phyloP scores from a whole-genome alignment of 2,113 vertebrate species.

The Asarcornis scutulata region DNA sequence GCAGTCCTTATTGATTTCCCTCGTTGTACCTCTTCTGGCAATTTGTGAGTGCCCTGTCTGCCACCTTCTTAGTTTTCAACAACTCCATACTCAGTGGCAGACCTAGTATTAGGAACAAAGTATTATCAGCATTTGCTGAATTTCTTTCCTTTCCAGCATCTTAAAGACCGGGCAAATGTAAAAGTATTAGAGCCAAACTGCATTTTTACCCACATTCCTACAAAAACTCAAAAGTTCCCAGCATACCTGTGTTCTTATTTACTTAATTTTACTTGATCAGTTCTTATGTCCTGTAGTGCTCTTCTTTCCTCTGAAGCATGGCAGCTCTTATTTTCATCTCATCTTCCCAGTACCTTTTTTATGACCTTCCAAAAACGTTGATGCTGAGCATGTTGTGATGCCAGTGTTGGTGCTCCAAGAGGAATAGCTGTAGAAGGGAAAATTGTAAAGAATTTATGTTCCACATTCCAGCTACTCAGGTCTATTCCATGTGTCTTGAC shows the following conservation, averaged over 20 bases:
- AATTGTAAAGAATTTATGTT: background rate
- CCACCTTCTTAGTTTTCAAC: background rate
- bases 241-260: background rate
- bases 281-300: background rate
- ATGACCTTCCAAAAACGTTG: background rate
- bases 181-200: background rate
- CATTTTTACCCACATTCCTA: background rate
- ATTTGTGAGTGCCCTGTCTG: background rate
- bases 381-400: background rate
- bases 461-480: background rate
- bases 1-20: background rate
- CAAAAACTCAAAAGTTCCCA: background rate
- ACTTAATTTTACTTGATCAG: background rate
- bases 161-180: background rate
- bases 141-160: background rate
- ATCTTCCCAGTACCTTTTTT: background rate
- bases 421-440: background rate
- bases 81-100: background rate
- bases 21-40: background rate
- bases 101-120: background rate
- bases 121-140: background rate
- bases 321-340: background rate
- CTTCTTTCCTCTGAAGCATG: background rate
- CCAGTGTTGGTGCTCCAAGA: background rate
- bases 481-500: conserved; percentile 9